phyloP scores from a whole-genome alignment of 2,888 invertebrate genomes.

The Scaptomyza cyrtandrae region DNA sequence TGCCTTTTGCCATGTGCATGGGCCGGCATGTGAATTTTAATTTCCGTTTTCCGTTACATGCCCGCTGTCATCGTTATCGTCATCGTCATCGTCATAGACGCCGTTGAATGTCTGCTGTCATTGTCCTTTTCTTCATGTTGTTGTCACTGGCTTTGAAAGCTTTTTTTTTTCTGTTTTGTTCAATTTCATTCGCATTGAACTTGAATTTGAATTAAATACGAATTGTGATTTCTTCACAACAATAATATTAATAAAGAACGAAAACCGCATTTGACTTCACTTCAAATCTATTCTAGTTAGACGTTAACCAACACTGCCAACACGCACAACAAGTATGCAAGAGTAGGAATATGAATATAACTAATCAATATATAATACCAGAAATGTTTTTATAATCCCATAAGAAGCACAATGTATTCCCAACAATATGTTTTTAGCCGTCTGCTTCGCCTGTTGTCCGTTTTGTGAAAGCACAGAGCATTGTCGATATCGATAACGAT shows the following conservation, averaged over 20 bases:
- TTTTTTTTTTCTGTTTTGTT: neutral
- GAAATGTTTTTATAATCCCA: too few species aligned
- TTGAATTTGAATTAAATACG: conserved; percentile 16
- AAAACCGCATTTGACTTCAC: too few species aligned
- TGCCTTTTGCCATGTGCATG: neutral
- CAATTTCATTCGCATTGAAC: conserved; percentile 2
- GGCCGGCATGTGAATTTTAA: conserved; percentile 62
- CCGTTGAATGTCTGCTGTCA: conserved; percentile 3
- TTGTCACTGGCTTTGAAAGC: too few species aligned
- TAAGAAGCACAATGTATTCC: too few species aligned
- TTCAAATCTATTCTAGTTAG: neutral
- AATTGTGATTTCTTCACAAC: neutral
- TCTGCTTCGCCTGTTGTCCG: too few species aligned
- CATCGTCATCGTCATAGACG: conserved; percentile 34
- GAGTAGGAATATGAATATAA: too few species aligned
- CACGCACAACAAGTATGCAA: neutral
- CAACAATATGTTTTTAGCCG: too few species aligned
- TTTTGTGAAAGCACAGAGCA: too few species aligned
- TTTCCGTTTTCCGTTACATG: conserved; percentile 71
- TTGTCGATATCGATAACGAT: too few species aligned
- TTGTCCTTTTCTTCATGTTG: conserved; percentile 4
- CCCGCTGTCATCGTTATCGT: conserved; percentile 59
- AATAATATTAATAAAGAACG: too few species aligned
- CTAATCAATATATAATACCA: too few species aligned
- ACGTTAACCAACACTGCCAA: conserved; percentile 9